Evolutionary conservation across 2,888 invertebrate genomes (phyloP).

Genomic region (Lumbricus terrestris): DNA sequence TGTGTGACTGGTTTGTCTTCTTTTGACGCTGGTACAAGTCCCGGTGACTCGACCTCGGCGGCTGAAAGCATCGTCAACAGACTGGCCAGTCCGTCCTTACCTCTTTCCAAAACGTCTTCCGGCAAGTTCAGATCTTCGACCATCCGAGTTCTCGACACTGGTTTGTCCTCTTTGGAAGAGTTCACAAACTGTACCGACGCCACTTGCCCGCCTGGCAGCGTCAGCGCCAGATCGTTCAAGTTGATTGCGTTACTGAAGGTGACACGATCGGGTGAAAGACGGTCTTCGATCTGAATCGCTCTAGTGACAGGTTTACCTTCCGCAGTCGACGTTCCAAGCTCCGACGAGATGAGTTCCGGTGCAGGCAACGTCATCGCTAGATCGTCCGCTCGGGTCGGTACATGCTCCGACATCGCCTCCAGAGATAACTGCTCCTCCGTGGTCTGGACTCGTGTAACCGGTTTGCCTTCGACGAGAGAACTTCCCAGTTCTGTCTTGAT

Average conservation of each 20-base stretch:
- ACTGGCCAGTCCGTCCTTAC: not conserved
- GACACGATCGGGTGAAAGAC: not conserved
- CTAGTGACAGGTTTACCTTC: not conserved
- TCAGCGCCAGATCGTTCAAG: constrained; percentile 11
- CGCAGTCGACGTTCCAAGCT: not conserved
- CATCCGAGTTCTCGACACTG: not conserved
- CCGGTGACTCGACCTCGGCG: not conserved
- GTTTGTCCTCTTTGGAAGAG: not conserved
- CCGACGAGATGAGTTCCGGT: not conserved
- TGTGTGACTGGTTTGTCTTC: not conserved
- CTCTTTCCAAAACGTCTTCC: not conserved
- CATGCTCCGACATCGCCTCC: not conserved
- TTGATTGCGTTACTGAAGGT: not conserved
- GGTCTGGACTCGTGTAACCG: not conserved
- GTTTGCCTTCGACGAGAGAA: not conserved
- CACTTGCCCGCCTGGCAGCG: not conserved
- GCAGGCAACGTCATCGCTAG: not conserved
- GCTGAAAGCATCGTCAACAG: not conserved
- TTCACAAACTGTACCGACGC: not conserved
- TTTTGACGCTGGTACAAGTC: not conserved
- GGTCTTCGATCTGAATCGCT: not conserved
- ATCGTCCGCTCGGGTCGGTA: not conserved
- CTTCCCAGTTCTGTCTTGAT: constrained; percentile 5
- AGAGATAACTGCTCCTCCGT: not conserved
- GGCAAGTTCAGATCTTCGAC: not conserved